Base-by-base conservation (phyloP, 1,140 invertebrate genomes). In the Heterodera carotae region DNA sequence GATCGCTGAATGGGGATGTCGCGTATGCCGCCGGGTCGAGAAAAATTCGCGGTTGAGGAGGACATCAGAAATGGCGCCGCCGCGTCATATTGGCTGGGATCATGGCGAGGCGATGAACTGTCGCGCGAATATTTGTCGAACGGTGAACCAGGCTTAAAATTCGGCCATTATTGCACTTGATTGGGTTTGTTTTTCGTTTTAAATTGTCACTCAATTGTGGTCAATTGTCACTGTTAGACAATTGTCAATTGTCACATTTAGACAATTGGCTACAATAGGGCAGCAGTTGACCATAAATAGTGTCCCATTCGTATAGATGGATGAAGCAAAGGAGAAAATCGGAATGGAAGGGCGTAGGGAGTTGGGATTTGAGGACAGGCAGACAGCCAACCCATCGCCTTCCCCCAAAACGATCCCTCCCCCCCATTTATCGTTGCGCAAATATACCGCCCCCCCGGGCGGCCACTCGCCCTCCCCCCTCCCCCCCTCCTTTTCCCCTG, bases 1-100 rank as follows among this genome's bases (percentile, higher is more conserved):
- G 85, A 81, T 7, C 86, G 74, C 68, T 83, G 76, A 43, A 85
- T 85, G 31, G 85, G 85, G 22, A 86, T 88, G 69, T 86, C 85
- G 60, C 85, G 81, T 7, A 86, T 59, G 48, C 29, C 71, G 36
- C 15, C 1, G 56, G 69, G 39, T 5, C 56, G 69, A 53, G n/a
- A 36, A 18, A 71, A 53, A 31, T 34, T 66, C 6, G 18, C 27
- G 69, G 69, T 71, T 18, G 27, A 69, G n/a, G 67, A 69, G 43
- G 67, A 69, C 69, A 33, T 59, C 69, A 36, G 18, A 43, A 39
- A 71, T 12, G 34, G 34, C n/a, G n/a, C n/a, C n/a, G n/a, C n/a
- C n/a, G 34, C 43, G 69, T 39, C 27, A 22, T 48, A 8, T 31
- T 71, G 48, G 22, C 48, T 53, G 12, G 12, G 48, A 4, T 53